Evolutionary conservation across 2,888 invertebrate species (phyloP).

Genomic region (Chrysolina americana): DNA sequence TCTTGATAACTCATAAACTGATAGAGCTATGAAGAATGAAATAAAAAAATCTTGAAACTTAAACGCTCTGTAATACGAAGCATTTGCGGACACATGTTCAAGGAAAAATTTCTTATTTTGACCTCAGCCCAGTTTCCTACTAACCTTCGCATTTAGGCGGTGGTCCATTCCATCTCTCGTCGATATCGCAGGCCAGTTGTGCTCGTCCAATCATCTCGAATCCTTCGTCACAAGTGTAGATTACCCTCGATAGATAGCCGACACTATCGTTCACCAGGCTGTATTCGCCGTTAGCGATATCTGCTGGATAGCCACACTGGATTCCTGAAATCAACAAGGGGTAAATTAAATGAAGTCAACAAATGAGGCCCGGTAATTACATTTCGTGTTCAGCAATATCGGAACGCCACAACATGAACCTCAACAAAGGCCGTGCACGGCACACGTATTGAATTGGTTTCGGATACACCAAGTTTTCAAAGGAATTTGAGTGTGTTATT

Average conservation of each 20-base stretch:
- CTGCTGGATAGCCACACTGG: conserved; percentile 91
- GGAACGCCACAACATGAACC: not conserved
- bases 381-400: not conserved
- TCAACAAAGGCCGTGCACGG: not conserved
- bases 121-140: conserved; percentile 50
- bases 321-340: conserved; percentile 75
- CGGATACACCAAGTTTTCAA: not conserved
- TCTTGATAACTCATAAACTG: no score
- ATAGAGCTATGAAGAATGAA: no score
- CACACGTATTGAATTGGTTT: not conserved
- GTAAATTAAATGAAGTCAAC: not conserved
- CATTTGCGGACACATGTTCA: no score
- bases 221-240: conserved; percentile 87
- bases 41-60: no score
- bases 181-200: conserved; percentile 89
- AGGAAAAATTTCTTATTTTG: no score
- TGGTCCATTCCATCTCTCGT: conserved; percentile 94
- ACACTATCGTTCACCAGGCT: conserved; percentile 87
- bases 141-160: conserved; percentile 90
- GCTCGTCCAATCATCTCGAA: conserved; percentile 89
- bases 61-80: no score
- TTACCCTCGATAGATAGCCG: conserved; percentile 88
- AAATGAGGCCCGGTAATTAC: not conserved
- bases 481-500: not conserved
- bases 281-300: conserved; percentile 87